phyloP scores from a whole-genome alignment of 2,113 vertebrate genomes.

The Crotalus horridus region DNA sequence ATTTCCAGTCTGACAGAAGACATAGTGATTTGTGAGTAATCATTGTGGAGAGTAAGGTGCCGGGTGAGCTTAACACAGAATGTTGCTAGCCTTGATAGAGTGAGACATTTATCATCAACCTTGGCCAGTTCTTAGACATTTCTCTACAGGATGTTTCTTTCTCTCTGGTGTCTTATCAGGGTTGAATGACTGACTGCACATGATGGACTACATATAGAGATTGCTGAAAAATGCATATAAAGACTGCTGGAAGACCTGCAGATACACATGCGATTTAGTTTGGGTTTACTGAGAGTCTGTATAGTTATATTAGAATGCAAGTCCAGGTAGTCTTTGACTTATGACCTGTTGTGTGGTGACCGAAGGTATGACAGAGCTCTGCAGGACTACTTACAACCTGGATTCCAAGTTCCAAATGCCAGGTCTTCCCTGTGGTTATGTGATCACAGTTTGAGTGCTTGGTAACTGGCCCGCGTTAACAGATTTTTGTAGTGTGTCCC shows the following conservation, averaged over 20 bases:
- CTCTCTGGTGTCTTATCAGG: neutral
- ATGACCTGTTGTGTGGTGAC: neutral
- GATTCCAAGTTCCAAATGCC: neutral
- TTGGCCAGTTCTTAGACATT: neutral
- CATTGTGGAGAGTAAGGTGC: neutral
- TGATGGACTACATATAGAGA: neutral
- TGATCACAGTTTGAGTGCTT: neutral
- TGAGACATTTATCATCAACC: neutral
- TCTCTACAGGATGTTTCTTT: neutral
- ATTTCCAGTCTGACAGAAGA: neutral
- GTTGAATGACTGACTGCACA: neutral
- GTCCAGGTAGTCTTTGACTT: neutral
- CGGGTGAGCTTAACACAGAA: neutral
- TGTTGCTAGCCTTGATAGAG: neutral
- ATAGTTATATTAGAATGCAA: neutral
- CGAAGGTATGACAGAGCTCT: neutral
- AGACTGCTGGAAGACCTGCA: neutral
- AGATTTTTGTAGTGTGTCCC: neutral
- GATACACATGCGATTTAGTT: neutral
- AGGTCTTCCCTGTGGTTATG: neutral
- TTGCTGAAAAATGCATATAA: neutral
- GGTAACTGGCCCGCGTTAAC: neutral
- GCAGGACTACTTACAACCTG: neutral
- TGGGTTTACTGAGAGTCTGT: neutral
- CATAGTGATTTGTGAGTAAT: neutral